Conservation (phyloP, 2,888 invertebrate species). For the Phengaris alcon region DNA sequence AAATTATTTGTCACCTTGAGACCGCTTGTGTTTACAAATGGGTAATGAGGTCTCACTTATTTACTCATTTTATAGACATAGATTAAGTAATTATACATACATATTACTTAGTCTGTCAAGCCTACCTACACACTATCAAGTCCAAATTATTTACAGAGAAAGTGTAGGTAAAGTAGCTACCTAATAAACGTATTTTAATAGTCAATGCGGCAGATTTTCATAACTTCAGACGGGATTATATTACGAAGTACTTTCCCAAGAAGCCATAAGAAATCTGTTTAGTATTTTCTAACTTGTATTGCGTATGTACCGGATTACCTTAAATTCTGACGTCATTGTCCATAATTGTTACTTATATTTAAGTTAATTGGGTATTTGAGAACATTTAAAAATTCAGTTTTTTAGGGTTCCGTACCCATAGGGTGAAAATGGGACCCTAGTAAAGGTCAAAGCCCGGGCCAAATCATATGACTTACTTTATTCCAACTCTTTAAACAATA, state of each 20-base stretch:
- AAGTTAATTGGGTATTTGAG: too few relatives aligned
- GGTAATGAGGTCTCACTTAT: conserved; percentile 2
- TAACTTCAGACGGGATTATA: conserved; percentile 23
- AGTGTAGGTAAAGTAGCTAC: background rate
- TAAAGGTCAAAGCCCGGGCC: too few relatives aligned
- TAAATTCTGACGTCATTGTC: background rate
- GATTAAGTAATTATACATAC: too few relatives aligned
- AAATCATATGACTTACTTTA: too few relatives aligned
- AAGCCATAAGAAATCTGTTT: conserved; percentile 23
- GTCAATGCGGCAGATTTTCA: background rate
- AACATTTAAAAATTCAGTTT: too few relatives aligned
- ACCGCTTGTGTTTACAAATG: background rate
- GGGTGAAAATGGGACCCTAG: too few relatives aligned
- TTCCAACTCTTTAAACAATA: too few relatives aligned
- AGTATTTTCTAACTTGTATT: conserved; percentile 17
- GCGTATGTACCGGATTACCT: conserved; percentile 4
- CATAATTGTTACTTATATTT: too few relatives aligned
- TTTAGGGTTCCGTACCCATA: too few relatives aligned
- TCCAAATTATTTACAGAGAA: too few relatives aligned
- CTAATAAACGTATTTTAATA: background rate
- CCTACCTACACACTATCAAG: too few relatives aligned
- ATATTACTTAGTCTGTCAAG: too few relatives aligned
- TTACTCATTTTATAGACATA: background rate
- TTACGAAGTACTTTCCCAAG: conserved; percentile 18
- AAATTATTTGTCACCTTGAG: conserved; percentile 12